Percentiles rank a stretch among this genome's conserved stretches.
Evolutionary conservation across 2,113 vertebrate species (phyloP).

Genomic region (Recurvirostra avosetta): DNA sequence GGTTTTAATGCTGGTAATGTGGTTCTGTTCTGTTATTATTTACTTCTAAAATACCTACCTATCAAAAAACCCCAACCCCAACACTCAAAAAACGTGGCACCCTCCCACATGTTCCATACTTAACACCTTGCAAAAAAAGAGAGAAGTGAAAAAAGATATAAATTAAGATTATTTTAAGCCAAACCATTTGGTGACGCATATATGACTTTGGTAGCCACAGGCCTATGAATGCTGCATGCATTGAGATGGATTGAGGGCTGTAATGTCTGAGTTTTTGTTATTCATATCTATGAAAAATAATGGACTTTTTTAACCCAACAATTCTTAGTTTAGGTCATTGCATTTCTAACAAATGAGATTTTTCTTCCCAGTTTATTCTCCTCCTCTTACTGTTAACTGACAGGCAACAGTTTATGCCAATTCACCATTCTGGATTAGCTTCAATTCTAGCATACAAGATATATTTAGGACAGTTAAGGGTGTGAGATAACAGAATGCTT

Average conservation of each 20-base stretch:
- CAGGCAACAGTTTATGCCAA: background rate
- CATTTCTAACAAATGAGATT: background rate
- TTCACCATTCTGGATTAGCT: background rate
- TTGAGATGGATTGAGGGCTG: background rate
- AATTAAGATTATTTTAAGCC: background rate
- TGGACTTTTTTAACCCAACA: background rate
- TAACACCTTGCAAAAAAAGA: background rate
- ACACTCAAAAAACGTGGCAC: too few relatives aligned
- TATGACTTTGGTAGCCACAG: background rate
- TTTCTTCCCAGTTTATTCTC: background rate
- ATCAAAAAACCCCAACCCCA: background rate
- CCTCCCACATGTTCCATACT: background rate
- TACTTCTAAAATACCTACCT: background rate
- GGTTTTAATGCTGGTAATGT: background rate
- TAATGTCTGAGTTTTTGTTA: background rate
- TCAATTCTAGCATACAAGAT: background rate
- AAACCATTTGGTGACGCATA: background rate
- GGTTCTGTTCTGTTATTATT: background rate
- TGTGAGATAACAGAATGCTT: background rate
- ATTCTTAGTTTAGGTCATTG: background rate
- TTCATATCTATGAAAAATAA: background rate
- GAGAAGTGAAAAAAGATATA: background rate
- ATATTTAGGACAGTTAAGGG: background rate
- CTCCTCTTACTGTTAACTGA: background rate
- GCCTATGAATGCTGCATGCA: background rate